Percentiles rank a stretch among this genome's conserved stretches.
These are phyloP conservation scores for Tyria jacobaeae DNA, from an alignment of 2,888 invertebrate genomes.

Conservation along the genomic window DNA sequence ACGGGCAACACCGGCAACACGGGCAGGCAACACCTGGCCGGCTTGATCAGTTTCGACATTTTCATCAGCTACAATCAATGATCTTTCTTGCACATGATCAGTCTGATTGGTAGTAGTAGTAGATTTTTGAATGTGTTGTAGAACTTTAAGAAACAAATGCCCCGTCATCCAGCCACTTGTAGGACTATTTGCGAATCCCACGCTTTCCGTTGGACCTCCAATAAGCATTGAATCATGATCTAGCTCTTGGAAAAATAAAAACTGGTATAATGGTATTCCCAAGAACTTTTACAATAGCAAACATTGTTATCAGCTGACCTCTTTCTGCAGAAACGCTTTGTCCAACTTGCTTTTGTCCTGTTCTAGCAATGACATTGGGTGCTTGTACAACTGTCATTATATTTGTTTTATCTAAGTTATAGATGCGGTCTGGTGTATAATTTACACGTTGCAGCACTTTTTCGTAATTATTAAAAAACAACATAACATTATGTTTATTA, in stretches of 20 bases:
- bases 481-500: background rate
- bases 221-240: background rate
- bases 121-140: constrained; percentile 36
- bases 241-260: constrained; percentile 31
- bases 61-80: no score
- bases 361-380: constrained; percentile 5
- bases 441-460: background rate
- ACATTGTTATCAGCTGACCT: constrained; percentile 31
- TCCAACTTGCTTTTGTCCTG: constrained; percentile 2
- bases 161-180: constrained; percentile 54
- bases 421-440: constrained; percentile 8
- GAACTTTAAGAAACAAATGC: constrained; percentile 49
- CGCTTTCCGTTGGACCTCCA: constrained; percentile 25
- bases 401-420: constrained; percentile 19
- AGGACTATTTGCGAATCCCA: constrained; percentile 49
- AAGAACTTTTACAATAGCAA: constrained; percentile 42
- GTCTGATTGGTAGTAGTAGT: no score
- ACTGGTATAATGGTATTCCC: constrained; percentile 50
- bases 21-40: no score
- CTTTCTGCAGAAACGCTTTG: constrained; percentile 8
- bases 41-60: no score
- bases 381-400: constrained; percentile 4
- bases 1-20: no score
- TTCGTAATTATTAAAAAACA: constrained; percentile 1
- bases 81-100: no score